Percentiles rank a stretch among this genome's conserved stretches.
phyloP scores from a whole-genome alignment of 2,888 invertebrate species.

The Chelonus formosanus region DNA sequence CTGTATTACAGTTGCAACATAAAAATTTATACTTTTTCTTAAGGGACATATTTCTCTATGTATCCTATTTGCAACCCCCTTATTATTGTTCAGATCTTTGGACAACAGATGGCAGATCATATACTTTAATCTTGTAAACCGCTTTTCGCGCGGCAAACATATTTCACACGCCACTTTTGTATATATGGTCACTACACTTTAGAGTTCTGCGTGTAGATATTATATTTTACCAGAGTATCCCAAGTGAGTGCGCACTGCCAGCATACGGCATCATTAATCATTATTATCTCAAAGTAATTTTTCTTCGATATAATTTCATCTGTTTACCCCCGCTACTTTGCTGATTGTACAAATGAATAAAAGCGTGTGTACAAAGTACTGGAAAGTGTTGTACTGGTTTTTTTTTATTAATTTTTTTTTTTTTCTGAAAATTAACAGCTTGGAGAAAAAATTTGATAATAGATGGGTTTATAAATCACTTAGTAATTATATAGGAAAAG shows the following conservation, averaged over 20 bases:
- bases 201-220: slow-evolving; percentile 43
- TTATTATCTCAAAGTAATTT: slow-evolving; percentile 62
- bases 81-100: slow-evolving; percentile 21
- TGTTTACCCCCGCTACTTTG: slow-evolving; percentile 54
- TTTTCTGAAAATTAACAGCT: no score
- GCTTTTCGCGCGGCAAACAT: background rate
- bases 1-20: slow-evolving; percentile 40
- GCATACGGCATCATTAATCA: slow-evolving; percentile 57
- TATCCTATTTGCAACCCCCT: background rate
- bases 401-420: no score
- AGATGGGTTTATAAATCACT: no score
- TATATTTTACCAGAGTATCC: slow-evolving; percentile 51
- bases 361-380: slow-evolving; percentile 7
- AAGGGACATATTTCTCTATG: no score
- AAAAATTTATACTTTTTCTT: background rate
- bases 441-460: no score
- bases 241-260: slow-evolving; percentile 35
- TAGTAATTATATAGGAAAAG: no score
- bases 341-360: no score
- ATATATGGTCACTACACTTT: slow-evolving; percentile 2
- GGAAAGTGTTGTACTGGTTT: no score
- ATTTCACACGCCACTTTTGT: background rate
- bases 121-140: background rate
- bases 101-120: slow-evolving; percentile 25
- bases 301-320: slow-evolving; percentile 63